Evolutionary conservation across 2,888 invertebrate genomes (phyloP).

Genomic region (Limnephilus rhombicus): DNA sequence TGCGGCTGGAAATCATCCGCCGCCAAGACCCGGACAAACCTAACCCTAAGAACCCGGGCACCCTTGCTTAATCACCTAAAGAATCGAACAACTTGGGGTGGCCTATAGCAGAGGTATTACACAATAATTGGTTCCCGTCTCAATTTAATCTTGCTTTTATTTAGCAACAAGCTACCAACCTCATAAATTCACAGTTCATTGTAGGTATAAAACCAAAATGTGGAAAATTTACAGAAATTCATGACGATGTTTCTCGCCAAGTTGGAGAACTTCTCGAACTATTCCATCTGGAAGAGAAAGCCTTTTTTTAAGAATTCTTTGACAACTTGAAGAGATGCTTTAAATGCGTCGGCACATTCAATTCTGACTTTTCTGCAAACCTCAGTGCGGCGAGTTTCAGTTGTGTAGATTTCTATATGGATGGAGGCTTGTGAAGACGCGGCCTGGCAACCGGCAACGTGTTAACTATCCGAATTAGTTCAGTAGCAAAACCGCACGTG

Average conservation of each 20-base stretch:
- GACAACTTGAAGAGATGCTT: neutral
- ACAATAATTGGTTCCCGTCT: no score
- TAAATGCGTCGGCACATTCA: neutral
- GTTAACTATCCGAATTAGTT: conserved; percentile 17
- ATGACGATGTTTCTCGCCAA: neutral
- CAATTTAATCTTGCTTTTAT: no score
- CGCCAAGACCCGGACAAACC: no score
- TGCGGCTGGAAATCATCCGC: no score
- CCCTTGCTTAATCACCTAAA: no score
- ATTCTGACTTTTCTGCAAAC: neutral
- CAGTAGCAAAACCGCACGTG: conserved; percentile 4
- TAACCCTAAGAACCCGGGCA: no score
- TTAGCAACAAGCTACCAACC: neutral
- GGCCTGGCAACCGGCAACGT: neutral
- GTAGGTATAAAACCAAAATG: neutral
- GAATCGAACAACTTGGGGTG: no score
- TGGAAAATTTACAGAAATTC: neutral
- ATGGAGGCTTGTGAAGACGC: neutral
- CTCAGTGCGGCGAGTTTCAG: neutral
- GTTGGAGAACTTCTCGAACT: neutral
- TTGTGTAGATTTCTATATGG: neutral
- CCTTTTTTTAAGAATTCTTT: neutral
- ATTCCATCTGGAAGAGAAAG: neutral
- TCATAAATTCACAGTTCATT: neutral
- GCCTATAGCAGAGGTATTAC: no score